Evolutionary conservation across 35 echinoderm and acorn worm species (phyloP), one percentile per base, ranked within the genome.

Genomic region (Anneissia japonica): DNA sequence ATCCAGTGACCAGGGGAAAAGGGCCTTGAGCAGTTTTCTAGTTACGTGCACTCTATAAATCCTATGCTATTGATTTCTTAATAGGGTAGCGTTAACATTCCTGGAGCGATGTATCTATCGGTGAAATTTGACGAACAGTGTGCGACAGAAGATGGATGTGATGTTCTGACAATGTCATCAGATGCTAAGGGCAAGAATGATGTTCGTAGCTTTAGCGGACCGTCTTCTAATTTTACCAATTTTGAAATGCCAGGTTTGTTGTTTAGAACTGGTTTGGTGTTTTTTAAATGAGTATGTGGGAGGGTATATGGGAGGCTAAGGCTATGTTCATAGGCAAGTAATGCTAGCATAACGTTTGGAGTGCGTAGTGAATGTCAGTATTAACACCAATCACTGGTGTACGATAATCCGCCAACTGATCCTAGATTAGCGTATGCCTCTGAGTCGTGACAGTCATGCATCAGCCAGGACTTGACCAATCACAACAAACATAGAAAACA

Each of bases 61-160:
- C n/a, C n/a, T 45, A 16, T 45, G 40, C 16, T 45, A 7, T 16
- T 45, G 16, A 45, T 34, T 73, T 17, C 43, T 40, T 39, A 35
- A 33, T 72, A 99, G 96, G 96, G 86, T 74, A 84, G 75, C 19
- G 82, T 99, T 28, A 75, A 72, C 46, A 86, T 94, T 0, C 79
- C 89, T 0, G 92, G 92, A n/a, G 96, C 96, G 0, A 99, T 89
- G 30, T 91, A 91, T 73, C 92, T 99, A 1, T 81, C 82, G 19
- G 87, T 99, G 35, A 94, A 93, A 81, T 99, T 99, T 94, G 96
- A 99, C 72, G 89, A 91, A 21, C 92, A 89, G 12, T 99, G 96
- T 78, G 88, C 85, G 26, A 99, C 96, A 77, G 96, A 99, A 75
- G 88, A 90, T 39, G 82, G 86, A 19, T 99, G 96, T 82, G 96